Conservation (phyloP, 2,113 vertebrate species). For the Fulica atra region DNA sequence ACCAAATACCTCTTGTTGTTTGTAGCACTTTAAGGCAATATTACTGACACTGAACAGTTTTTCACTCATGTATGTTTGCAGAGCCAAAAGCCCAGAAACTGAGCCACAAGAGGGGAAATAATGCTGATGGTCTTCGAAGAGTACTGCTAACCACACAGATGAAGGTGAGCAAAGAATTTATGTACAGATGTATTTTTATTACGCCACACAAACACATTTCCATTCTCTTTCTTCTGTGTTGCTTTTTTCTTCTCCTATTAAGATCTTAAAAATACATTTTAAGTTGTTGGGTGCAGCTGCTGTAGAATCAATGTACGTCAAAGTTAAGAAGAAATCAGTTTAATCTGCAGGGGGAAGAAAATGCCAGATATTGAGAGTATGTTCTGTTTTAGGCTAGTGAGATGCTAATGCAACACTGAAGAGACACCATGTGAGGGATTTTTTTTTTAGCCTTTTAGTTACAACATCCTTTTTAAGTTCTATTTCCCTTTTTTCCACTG, state of each 20-base stretch:
- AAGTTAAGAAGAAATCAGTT: background rate
- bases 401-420: background rate
- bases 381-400: background rate
- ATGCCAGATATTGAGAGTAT: background rate
- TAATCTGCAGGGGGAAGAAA: accelerated
- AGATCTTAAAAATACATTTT: conserved; percentile 50
- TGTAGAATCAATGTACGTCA: background rate
- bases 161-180: conserved; percentile 80
- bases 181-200: conserved; percentile 4
- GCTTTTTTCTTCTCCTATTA: conserved; percentile 23
- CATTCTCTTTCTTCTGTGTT: background rate
- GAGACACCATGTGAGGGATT: background rate
- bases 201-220: background rate
- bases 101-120: conserved; percentile 79
- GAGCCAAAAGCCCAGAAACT: conserved; percentile 80
- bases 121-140: conserved; percentile 82
- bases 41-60: background rate
- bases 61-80: background rate
- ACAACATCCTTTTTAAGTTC: background rate
- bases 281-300: background rate
- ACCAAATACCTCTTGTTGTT: background rate
- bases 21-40: background rate
- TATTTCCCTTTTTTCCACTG: background rate
- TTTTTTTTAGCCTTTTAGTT: background rate
- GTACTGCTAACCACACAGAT: conserved; percentile 89